Conservation (phyloP, 53 echinoderm and acorn worm genomes). For the Henricia sp. region DNA sequence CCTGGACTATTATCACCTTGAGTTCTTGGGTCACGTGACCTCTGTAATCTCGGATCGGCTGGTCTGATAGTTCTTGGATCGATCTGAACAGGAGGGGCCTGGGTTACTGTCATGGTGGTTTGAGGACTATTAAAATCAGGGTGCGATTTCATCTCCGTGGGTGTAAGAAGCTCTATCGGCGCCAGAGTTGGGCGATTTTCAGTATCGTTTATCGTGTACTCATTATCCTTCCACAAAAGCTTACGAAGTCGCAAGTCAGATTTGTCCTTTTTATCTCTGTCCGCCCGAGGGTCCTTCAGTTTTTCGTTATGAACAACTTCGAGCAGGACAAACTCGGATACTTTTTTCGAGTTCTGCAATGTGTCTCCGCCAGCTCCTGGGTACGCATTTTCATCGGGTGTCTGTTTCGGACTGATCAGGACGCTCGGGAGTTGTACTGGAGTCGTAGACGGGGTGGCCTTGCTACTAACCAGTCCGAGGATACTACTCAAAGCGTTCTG, state of each 20-base stretch:
- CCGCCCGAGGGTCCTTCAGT: conserved; percentile 76
- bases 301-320: conserved; percentile 76
- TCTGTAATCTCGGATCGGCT: conserved; percentile 71
- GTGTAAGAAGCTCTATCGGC: conserved; percentile 90
- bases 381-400: neutral
- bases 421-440: conserved; percentile 22
- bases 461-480: conserved; percentile 39
- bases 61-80: conserved; percentile 64
- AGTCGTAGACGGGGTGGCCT: neutral
- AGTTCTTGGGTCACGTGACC: conserved; percentile 73
- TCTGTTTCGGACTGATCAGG: conserved; percentile 5
- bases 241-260: conserved; percentile 78
- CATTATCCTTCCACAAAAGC: conserved; percentile 83
- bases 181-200: conserved; percentile 81
- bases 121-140: conserved; percentile 59
- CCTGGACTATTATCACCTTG: conserved; percentile 11
- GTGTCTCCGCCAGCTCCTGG: conserved; percentile 21
- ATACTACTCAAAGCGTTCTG: conserved; percentile 66
- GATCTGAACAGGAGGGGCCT: neutral
- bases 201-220: conserved; percentile 82
- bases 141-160: conserved; percentile 83
- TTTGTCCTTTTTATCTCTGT: conserved; percentile 76
- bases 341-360: neutral
- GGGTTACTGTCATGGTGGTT: neutral
- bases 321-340: conserved; percentile 68